Base-by-base conservation (phyloP, 2,888 invertebrate genomes). In the Conistra vaccinii region DNA sequence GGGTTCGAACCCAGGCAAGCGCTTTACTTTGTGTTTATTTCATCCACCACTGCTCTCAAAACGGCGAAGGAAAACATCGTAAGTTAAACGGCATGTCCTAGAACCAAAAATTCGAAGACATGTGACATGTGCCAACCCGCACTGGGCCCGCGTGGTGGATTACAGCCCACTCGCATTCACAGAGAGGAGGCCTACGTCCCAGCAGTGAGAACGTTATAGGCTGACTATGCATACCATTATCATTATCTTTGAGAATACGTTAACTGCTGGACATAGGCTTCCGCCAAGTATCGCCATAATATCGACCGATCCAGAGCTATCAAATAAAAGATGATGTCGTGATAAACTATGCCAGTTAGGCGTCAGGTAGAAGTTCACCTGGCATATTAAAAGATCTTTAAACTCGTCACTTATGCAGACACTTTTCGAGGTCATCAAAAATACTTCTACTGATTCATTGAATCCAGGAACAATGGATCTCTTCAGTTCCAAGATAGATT, bases 391-490 rank as follows among this genome's bases (percentile, higher is more conserved):
- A 69, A 29, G 3, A 61, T 23, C 9, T 5, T 23, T 3, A 4
- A 12, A 66, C 20, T n/a, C n/a, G 12, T 45, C 23, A 48, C 14
- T 32, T 32, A 2, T 23, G 23, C 9, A 65, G 5, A 48, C 29
- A 9, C 9, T 17, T 32, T 32, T 48, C 14, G 23, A 45, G 2
- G 3, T 42, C 26, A 42, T 42, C 26, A 20, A 62, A 62, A 42
- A 26, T 0, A 62, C 20, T 1, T 6, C 26, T 0, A 42, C 6
- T 6, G 3, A 6, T 20, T 42, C 1, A 5, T 6, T 42, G 1
- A 45, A 45, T 63, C 12, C 20, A 45, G 26, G 26, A 63, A 42
- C 4, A 32, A 63, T 17, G 20, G 17, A 7, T 17, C 10, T 39
- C 10, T 20, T 35, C 35, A 53, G 23, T 29, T 7, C 20, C 23